Evolutionary conservation across 2,797 vertebrate species (phyloP).

Genomic region (Brotula barbata): DNA sequence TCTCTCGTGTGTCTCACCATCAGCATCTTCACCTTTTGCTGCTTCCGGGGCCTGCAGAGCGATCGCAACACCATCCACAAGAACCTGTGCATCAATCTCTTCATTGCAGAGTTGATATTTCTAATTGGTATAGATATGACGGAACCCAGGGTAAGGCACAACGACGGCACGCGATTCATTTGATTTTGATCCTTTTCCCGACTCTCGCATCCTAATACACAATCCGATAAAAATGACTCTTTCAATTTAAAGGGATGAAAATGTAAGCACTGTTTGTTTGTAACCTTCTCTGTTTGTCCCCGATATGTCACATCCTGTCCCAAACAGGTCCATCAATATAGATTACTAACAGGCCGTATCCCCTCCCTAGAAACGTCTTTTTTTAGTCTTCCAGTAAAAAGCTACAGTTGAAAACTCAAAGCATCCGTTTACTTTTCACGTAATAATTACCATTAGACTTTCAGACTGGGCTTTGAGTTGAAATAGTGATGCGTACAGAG

Average conservation of each 20-base stretch:
- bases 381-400: too few species aligned
- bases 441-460: too few species aligned
- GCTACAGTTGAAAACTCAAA: too few species aligned
- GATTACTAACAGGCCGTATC: constrained; percentile 66
- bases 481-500: too few species aligned
- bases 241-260: constrained; percentile 67
- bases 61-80: constrained; percentile 99
- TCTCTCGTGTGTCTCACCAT: constrained; percentile 95
- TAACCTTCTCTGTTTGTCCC: constrained; percentile 62
- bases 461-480: too few species aligned
- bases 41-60: constrained; percentile 97
- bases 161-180: constrained; percentile 49
- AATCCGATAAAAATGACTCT: constrained; percentile 58
- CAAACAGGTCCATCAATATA: constrained; percentile 67
- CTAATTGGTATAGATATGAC: constrained; percentile 98
- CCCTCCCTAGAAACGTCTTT: constrained; percentile 59
- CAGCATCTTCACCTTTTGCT: constrained; percentile 99
- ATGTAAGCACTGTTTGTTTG: constrained; percentile 71
- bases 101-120: constrained; percentile 98
- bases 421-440: too few species aligned
- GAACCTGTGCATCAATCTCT: constrained; percentile 98
- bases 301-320: constrained; percentile 55
- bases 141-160: constrained; percentile 87
- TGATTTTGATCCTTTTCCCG: constrained; percentile 61
- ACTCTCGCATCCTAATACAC: constrained; percentile 40